Percentiles rank a stretch among this genome's conserved stretches.
Conservation (phyloP, 1,140 invertebrate genomes). For the Samia ricini region DNA sequence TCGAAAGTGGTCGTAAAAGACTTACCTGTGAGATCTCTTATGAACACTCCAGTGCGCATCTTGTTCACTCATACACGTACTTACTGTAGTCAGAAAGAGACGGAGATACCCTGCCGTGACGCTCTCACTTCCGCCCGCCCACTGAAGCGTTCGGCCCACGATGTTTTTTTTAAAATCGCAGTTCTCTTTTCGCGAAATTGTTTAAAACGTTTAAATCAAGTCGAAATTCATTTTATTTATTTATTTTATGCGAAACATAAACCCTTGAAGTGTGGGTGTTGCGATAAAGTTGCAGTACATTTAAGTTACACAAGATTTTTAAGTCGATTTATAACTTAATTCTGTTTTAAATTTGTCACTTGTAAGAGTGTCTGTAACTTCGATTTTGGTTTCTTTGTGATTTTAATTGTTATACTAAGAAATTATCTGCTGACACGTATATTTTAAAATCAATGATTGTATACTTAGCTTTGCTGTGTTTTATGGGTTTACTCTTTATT, state of each 20-base stretch:
- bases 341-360: not conserved
- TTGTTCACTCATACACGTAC: slow-evolving; percentile 35
- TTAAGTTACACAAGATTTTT: not conserved
- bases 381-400: not conserved
- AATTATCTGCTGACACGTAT: no score
- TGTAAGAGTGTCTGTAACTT: not conserved
- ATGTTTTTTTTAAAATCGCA: slow-evolving; percentile 61
- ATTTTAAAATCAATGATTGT: no score
- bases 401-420: no score
- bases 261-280: not conserved
- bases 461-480: no score
- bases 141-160: slow-evolving; percentile 64
- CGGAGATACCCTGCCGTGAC: slow-evolving; percentile 59
- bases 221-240: slow-evolving; percentile 14
- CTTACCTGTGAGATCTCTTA: slow-evolving; percentile 67
- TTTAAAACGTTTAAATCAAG: slow-evolving; percentile 35
- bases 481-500: no score
- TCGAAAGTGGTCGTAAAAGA: slow-evolving; percentile 74
- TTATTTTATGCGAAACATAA: slow-evolving; percentile 1
- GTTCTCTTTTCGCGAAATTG: slow-evolving; percentile 50
- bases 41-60: slow-evolving; percentile 40
- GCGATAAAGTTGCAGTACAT: not conserved
- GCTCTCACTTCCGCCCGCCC: slow-evolving; percentile 76
- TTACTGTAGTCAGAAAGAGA: slow-evolving; percentile 50
- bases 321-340: not conserved